Base-by-base conservation (phyloP, 2,888 invertebrate species). In the Agrenia bidenticulata region DNA sequence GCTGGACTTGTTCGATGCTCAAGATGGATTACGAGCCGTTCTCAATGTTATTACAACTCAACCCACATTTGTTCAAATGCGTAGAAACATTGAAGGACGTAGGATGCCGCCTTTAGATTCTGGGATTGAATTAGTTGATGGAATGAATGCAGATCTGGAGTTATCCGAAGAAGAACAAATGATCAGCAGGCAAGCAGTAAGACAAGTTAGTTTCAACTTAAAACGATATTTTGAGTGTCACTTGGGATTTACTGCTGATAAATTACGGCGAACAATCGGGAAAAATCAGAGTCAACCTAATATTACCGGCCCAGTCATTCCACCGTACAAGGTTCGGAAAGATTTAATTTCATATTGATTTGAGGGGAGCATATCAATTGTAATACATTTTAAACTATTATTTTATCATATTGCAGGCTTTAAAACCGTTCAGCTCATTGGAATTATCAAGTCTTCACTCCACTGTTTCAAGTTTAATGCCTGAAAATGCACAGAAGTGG, bases 21-120 rank as follows among this genome's bases (percentile, higher is more conserved):
- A 92, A 81, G 97, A 98, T 81, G 98, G 98, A 0, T 83, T 98
- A 2, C 83, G 98, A 15, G 92, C 93, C 79, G 83, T 99, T 1
- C 92, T 93, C 81, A 99, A 99, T 84, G 92, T 96, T 78, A 90
- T 92, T 79, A 71, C 72, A 4, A 76, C 75, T 0, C 69, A 69
- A 24, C 71, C 70, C 37, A 67, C 63, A 54, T 66, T 68, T 56
- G 64, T 66, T 1, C 61, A 66, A 56, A 62, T 66, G 56, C 61
- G 62, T 53, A 51, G 62, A 13, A 59, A 24, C 37, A 62, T 51
- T 9, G 66, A 67, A n/a, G 39, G 61, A 13, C 59, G 56, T 17
- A 17, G 55, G n/a, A 57, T 56, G 4, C 55, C 63, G 9, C 63
- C 62, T 17, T 15, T 61, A 17, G 66, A 63, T 17, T 51, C 60